Base-by-base conservation (phyloP, 2,797 vertebrate genomes). In the Muraenolepis orangiensis region DNA sequence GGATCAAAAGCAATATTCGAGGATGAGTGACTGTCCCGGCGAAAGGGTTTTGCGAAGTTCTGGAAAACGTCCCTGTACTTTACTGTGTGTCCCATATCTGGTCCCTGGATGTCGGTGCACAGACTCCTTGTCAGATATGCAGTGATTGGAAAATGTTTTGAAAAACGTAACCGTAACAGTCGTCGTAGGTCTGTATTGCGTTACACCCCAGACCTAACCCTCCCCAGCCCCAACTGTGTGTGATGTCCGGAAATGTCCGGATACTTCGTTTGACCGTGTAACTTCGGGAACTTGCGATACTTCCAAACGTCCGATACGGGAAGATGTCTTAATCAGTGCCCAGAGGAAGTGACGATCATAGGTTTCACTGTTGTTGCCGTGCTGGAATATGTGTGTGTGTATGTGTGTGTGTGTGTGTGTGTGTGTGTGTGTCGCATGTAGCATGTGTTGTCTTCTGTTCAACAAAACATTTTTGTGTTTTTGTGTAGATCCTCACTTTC, bases 1-100 rank as follows among this genome's bases (percentile, higher is more conserved):
- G 85, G 77, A 57, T 86, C 74, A 72, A 77, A 77, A 91, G 89
- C 90, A 90, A 91, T 89, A 90, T 72, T 67, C 74, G 77, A 82
- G 80, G 57, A n/a, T 74, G 72, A 83, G 82, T 76, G 26, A 67
- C 70, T 40, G 23, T 69, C 72, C 82, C 51, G 30, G 75, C 31
- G 76, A 68, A 67, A 81, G 83, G 78, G 73, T 79, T 83, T 84
- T 84, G 82, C 82, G 73, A 70, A 70, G 74, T 84, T 79, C 87
- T 80, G 66, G 40, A 71, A 74, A 82, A 76, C 74, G 84, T 90
- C 73, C 80, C 81, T 32, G n/a, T 78, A 74, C 69, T 79, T 82
- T 67, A 81, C 71, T 86, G 86, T 90, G 77, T 40, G 69, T 16
- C 26, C 18, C 10, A 36, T 91, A 84, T n/a, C n/a, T 86, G 90